A percentile compares a stretch with the other conserved stretches of the same genome.
Evolutionary conservation across 1,140 invertebrate species (phyloP).

Genomic region (Cepaea nemoralis): DNA sequence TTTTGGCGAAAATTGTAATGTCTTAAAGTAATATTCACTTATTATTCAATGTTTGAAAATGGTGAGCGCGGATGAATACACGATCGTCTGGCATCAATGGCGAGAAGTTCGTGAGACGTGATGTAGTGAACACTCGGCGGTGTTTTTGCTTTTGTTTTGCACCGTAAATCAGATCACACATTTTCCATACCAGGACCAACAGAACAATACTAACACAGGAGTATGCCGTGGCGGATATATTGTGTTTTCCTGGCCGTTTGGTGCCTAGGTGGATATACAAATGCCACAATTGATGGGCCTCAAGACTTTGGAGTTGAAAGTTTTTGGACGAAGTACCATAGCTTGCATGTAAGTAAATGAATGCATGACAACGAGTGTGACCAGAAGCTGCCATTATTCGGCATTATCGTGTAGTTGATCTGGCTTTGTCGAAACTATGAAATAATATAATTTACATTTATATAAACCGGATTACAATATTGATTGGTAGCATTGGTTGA

Average conservation of each 20-base stretch:
- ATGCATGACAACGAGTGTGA: too few species aligned
- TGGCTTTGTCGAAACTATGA: too few species aligned
- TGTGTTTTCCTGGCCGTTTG: background rate
- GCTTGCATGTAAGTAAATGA: background rate
- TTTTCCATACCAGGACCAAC: background rate
- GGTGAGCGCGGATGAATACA: background rate
- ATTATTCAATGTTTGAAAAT: too few species aligned
- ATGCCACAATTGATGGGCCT: background rate
- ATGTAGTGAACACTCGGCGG: background rate
- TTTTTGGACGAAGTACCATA: too few species aligned
- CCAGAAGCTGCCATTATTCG: too few species aligned
- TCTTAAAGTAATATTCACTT: background rate
- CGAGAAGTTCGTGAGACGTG: background rate
- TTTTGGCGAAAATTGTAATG: background rate
- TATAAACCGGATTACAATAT: too few species aligned
- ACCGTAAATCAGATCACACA: background rate
- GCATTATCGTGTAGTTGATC: too few species aligned
- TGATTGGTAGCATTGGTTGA: too few species aligned
- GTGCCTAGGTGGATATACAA: background rate
- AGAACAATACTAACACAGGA: background rate
- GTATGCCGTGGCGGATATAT: background rate
- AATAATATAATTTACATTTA: too few species aligned
- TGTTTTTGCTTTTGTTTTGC: constrained; percentile 5
- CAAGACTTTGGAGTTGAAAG: too few species aligned
- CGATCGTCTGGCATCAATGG: background rate